Percentiles rank a stretch among this genome's conserved stretches.
Conservation (phyloP, 2,113 vertebrate species). For the Poeciliopsis turrubarensis region DNA sequence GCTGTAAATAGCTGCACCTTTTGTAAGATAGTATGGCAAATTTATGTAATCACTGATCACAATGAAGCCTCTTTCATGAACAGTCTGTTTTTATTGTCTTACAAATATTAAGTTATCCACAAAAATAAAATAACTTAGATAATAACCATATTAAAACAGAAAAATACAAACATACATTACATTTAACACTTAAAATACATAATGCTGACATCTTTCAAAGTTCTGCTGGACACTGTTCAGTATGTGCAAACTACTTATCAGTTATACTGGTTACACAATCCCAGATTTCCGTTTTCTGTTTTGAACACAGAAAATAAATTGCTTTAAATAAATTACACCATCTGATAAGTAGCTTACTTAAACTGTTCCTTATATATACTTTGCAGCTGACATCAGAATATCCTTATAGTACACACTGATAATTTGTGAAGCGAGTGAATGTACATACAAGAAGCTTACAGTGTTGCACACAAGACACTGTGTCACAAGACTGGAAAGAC, state of each 20-base stretch:
- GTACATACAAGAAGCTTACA: conserved; percentile 50
- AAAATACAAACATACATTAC: conserved; percentile 78
- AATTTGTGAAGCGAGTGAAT: conserved; percentile 51
- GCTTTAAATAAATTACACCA: conserved; percentile 67
- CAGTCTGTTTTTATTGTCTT: conserved; percentile 76
- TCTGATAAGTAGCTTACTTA: conserved; percentile 63
- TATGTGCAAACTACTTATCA: conserved; percentile 78
- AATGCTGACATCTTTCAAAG: conserved; percentile 70
- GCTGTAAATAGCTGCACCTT: not conserved
- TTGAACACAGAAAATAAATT: conserved; percentile 58
- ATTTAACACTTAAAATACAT: conserved; percentile 74
- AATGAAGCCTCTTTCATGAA: conserved; percentile 67
- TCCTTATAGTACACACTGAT: conserved; percentile 35
- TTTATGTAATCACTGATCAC: conserved; percentile 60
- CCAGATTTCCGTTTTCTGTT: conserved; percentile 35
- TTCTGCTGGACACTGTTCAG: conserved; percentile 72
- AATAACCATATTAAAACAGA: conserved; percentile 79
- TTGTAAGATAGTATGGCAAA: not conserved
- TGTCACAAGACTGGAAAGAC: conserved; percentile 60
- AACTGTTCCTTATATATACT: conserved; percentile 38
- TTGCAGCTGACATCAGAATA: conserved; percentile 39
- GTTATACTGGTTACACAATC: conserved; percentile 54
- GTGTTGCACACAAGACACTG: conserved; percentile 41
- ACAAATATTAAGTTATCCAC: conserved; percentile 87
- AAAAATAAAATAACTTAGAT: conserved; percentile 87